Conservation (phyloP, 2,113 vertebrate species). For the Cephalopholis sonnerati region DNA sequence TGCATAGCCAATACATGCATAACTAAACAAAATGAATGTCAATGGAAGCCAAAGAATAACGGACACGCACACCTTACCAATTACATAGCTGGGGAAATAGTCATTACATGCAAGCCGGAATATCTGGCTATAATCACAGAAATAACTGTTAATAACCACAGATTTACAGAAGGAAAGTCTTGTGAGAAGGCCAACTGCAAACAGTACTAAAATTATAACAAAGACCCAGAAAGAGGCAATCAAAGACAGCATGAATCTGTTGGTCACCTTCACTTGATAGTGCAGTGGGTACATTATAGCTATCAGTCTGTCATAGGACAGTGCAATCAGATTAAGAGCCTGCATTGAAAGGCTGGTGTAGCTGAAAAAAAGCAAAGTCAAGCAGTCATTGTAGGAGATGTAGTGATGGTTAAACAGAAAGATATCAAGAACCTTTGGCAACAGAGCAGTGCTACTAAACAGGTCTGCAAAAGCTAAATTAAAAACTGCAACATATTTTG, state of each 20-base stretch:
- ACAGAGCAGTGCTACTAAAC: conserved; percentile 71
- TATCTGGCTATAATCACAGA: conserved; percentile 71
- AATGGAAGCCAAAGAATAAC: too few species aligned
- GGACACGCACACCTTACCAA: too few species aligned
- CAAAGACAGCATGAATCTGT: conserved; percentile 69
- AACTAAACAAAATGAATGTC: too few species aligned
- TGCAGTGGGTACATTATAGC: conserved; percentile 81
- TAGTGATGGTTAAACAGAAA: conserved; percentile 72
- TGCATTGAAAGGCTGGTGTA: conserved; percentile 75
- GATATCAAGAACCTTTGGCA: conserved; percentile 79
- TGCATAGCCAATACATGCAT: too few species aligned
- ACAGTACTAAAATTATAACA: background rate
- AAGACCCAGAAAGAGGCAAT: conserved; percentile 64
- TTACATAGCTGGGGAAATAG: too few species aligned
- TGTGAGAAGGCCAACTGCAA: conserved; percentile 56
- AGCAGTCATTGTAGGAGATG: conserved; percentile 74
- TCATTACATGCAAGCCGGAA: too few species aligned
- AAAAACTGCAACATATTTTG: conserved; percentile 82
- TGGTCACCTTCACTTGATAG: conserved; percentile 64
- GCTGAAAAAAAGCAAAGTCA: conserved; percentile 79
- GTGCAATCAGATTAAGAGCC: conserved; percentile 75
- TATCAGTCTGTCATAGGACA: conserved; percentile 81
- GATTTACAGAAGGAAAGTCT: conserved; percentile 79
- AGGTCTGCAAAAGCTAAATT: conserved; percentile 80
- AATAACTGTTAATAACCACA: conserved; percentile 77